Evolutionary conservation across 1,140 invertebrate species (phyloP), one percentile per base, ranked within the genome.

Genomic region (Nasonia giraulti): DNA sequence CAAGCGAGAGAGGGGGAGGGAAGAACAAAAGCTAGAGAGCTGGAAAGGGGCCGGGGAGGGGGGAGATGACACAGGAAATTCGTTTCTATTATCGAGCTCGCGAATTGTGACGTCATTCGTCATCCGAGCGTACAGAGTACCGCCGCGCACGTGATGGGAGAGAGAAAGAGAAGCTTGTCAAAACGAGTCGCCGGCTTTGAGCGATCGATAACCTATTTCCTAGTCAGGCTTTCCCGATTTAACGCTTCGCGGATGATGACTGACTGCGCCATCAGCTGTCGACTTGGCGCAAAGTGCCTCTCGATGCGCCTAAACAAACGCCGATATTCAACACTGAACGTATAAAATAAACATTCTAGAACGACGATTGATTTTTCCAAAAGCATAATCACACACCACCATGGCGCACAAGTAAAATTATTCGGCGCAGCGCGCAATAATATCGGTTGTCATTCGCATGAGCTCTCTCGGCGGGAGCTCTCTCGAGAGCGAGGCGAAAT

Each of bases 161-260:
- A 62, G 66, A 73, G 73, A 62, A 40, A 37, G 62, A 37, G 75
- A 47, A 50, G 76, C 77, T 78, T 89, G 84, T 89, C 88, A 86
- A 89, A 89, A 89, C 87, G 87, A 88, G 86, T 88, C 87, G 14
- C 17, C 55, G 37, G 66, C 62, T 80, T 74, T 37, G 50, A 80
- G 14, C 74, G 87, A 90, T 91, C 89, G 90, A 90, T 91, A 90
- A 88, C 90, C 89, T 88, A 90, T 90, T 90, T 91, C 89, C 90
- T 88, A 86, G 84, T 76, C 85, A 83, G 77, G 86, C 87, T 68
- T 88, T 88, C 86, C 76, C 87, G 88, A 91, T 90, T 90, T 89
- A 89, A 89, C 87, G 73, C 44, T 78, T 44, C 84, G 81, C 66
- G 76, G 78, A 87, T 86, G 74, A 85, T 82, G 62, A 76, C 77